These are phyloP conservation scores for Siniperca knerii DNA, from an alignment of 2,113 vertebrate species.

Conservation along the genomic window DNA sequence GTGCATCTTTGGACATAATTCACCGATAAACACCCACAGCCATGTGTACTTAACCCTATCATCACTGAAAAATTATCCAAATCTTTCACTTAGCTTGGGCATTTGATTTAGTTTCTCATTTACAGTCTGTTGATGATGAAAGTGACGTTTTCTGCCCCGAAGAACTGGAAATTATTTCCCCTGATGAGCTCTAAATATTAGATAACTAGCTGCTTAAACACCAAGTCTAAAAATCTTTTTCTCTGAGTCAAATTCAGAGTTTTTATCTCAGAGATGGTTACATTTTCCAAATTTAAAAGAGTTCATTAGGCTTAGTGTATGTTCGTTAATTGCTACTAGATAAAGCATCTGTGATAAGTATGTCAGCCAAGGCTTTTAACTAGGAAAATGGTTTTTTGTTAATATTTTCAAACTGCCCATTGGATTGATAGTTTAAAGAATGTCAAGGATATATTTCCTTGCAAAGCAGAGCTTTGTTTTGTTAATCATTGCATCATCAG, in stretches of 20 bases:
- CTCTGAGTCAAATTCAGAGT: background rate
- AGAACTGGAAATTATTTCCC: background rate
- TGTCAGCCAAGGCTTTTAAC: constrained; percentile 14
- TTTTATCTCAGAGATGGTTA: background rate
- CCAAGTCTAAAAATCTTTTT: background rate
- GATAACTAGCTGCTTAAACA: constrained; percentile 1
- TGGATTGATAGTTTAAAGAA: background rate
- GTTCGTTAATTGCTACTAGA: constrained; percentile 10
- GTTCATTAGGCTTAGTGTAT: constrained; percentile 3
- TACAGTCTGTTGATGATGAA: background rate
- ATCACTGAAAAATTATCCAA: background rate
- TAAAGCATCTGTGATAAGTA: constrained; percentile 16
- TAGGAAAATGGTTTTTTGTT: background rate
- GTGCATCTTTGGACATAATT: constrained; percentile 70
- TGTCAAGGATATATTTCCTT: background rate
- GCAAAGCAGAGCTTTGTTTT: background rate
- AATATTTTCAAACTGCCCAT: constrained; percentile 16
- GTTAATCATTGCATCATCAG: background rate
- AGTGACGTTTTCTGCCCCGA: background rate
- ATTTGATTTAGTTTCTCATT: constrained; percentile 3
- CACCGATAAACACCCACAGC: constrained; percentile 16
- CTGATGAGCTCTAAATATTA: background rate
- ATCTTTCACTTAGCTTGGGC: background rate
- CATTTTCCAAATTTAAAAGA: background rate
- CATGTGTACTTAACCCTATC: constrained; percentile 14